Evolutionary conservation across 2,113 vertebrate species (phyloP).

Genomic region (Nothobranchius furzeri): DNA sequence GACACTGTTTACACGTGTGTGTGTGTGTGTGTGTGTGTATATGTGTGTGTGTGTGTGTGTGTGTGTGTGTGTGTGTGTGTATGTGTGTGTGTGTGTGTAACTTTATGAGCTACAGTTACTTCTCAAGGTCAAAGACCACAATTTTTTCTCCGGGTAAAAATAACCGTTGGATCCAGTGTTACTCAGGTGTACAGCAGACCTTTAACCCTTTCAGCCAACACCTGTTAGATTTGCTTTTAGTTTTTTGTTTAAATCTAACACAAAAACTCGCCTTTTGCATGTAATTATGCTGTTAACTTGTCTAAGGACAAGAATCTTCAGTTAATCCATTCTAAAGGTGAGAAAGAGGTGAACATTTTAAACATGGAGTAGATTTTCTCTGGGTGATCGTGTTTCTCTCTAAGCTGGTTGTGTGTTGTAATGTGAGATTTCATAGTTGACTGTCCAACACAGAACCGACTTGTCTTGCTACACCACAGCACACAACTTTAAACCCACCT

Average conservation of each 20-base stretch:
- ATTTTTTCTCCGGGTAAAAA: neutral
- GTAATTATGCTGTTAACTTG: too few relatives aligned
- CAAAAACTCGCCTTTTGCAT: neutral
- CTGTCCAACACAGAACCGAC: neutral
- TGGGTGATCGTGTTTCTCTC: neutral
- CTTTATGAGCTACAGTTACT: neutral
- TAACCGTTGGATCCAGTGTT: neutral
- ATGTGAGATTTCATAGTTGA: neutral
- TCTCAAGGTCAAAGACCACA: slow-evolving; percentile 2
- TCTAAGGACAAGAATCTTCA: too few relatives aligned
- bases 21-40: too few relatives aligned
- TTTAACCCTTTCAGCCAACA: slow-evolving; percentile 48
- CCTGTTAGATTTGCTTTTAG: neutral
- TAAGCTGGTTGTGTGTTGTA: neutral
- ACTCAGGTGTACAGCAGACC: slow-evolving; percentile 4
- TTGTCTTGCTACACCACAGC: neutral
- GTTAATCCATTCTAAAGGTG: neutral
- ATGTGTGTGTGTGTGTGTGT: too few relatives aligned
- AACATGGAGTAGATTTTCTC: neutral
- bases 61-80: too few relatives aligned
- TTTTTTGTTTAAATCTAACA: neutral
- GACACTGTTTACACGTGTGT: too few relatives aligned
- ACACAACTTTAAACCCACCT: neutral
- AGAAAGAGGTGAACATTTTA: neutral
- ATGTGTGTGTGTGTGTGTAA: too few relatives aligned